Evolutionary conservation across 2,113 vertebrate species (phyloP).

Genomic region (Pedionomus torquatus): DNA sequence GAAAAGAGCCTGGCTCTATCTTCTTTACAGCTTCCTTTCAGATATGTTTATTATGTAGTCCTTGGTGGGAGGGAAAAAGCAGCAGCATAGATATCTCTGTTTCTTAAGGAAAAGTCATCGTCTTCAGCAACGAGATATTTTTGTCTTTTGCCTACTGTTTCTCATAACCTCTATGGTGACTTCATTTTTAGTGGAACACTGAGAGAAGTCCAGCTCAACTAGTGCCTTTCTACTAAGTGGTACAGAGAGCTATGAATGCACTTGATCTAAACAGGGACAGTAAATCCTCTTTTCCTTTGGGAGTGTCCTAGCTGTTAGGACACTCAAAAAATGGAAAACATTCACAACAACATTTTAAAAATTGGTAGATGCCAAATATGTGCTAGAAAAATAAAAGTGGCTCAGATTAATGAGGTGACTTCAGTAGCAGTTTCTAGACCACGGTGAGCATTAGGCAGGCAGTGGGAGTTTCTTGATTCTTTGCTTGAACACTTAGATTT

Average conservation of each 20-base stretch:
- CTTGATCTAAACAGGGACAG: not conserved
- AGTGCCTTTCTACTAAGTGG: not conserved
- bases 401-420: not conserved
- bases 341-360: not conserved
- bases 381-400: not conserved
- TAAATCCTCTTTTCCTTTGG: not conserved
- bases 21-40: not conserved
- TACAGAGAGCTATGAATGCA: not conserved
- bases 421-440: not conserved
- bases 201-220: not conserved
- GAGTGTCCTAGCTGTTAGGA: not conserved
- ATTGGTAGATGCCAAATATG: not conserved
- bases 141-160: not conserved
- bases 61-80: accelerated
- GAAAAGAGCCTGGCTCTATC: not conserved
- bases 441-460: not conserved
- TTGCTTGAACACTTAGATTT: not conserved
- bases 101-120: not conserved
- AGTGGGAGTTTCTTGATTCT: not conserved
- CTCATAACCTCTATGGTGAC: not conserved
- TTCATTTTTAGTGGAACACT: not conserved
- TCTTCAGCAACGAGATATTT: not conserved
- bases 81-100: not conserved
- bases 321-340: too few species aligned
- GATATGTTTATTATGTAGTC: not conserved